These are phyloP conservation scores for Dipus sagitta DNA, from an alignment of 2,797 vertebrate species.

Conservation along the genomic window DNA sequence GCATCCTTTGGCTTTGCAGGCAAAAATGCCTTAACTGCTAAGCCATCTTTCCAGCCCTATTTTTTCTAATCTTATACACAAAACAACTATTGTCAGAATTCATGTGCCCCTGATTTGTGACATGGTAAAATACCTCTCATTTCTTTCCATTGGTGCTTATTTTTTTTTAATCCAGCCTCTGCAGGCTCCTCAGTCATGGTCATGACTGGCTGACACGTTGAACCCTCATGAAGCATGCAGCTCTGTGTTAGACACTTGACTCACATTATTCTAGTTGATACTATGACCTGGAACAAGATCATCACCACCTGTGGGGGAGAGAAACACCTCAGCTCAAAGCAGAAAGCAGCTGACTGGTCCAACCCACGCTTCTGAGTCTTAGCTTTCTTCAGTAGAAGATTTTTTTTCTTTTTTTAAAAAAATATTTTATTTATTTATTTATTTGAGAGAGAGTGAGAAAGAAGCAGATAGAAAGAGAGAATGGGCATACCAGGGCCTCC, in stretches of 20 bases:
- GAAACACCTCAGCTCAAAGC: slow-evolving; percentile 2
- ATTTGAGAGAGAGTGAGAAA: too few relatives aligned
- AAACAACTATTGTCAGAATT: slow-evolving; percentile 16
- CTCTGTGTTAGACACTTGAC: neutral
- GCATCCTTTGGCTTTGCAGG: too few relatives aligned
- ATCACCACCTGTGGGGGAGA: neutral
- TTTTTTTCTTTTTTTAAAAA: neutral
- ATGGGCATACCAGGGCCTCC: too few relatives aligned
- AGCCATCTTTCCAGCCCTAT: too few relatives aligned
- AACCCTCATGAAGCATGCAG: neutral
- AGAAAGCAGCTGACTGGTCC: neutral
- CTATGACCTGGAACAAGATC: neutral
- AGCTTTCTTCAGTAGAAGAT: neutral
- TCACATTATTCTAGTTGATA: neutral
- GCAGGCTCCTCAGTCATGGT: neutral
- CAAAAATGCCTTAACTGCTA: too few relatives aligned
- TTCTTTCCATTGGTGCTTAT: neutral
- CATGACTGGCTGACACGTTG: neutral
- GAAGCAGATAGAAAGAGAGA: too few relatives aligned
- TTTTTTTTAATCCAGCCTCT: neutral
- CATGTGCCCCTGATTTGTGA: neutral
- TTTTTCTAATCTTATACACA: neutral
- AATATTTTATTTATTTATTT: too few relatives aligned
- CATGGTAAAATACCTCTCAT: neutral
- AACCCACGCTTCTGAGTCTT: neutral